These are phyloP conservation scores for Oncopodura yosiiana DNA, from an alignment of 1,140 invertebrate species.

Conservation along the genomic window DNA sequence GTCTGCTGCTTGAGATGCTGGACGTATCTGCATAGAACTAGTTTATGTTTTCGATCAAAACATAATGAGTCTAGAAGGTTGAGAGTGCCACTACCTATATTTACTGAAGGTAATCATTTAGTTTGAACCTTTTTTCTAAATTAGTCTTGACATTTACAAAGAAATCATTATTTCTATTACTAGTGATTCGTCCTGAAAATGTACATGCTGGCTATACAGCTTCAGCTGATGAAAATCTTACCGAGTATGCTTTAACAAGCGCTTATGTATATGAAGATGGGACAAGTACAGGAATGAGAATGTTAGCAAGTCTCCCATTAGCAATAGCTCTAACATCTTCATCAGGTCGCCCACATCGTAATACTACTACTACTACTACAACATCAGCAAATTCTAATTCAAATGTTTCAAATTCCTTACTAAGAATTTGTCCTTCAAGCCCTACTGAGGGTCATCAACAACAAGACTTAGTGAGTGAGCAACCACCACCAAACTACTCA, in stretches of 20 bases:
- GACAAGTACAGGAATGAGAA: constrained; percentile 18
- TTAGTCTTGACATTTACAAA: neutral
- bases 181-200: neutral
- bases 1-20: constrained; percentile 8
- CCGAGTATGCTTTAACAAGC: constrained; percentile 10
- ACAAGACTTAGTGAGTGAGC: neutral
- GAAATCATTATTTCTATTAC: neutral
- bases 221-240: constrained; percentile 17
- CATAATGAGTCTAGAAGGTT: neutral
- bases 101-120: constrained; percentile 4
- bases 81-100: constrained; percentile 7
- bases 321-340: constrained; percentile 8
- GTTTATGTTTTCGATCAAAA: constrained; percentile 11
- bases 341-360: neutral
- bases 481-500: constrained; percentile 10
- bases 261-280: constrained; percentile 18
- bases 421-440: constrained; percentile 3
- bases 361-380: neutral
- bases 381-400: neutral
- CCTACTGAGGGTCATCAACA: neutral
- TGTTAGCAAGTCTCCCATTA: constrained; percentile 18
- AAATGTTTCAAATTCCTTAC: neutral
- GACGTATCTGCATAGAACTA: constrained; percentile 4
- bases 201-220: constrained; percentile 2
- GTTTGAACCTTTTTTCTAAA: neutral